Evolutionary conservation across 23 tunicate species (phyloP).

Genomic region (Halocynthia roretzi): DNA sequence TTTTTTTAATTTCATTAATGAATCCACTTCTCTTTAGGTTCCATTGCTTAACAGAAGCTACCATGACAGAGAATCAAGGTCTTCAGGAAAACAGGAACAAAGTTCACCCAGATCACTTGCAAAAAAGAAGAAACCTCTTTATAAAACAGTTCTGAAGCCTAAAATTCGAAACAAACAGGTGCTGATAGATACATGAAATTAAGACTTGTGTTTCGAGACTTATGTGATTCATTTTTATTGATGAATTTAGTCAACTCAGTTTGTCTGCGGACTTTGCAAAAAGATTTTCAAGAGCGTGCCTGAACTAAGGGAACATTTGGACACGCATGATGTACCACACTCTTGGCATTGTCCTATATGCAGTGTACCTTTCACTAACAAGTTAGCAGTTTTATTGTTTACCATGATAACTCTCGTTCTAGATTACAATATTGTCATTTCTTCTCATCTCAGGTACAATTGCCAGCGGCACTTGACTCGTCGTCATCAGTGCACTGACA

Average conservation of each 20-base stretch:
- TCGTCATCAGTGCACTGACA: slow-evolving; percentile 33
- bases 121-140: too few species aligned
- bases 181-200: too few species aligned
- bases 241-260: slow-evolving; percentile 40
- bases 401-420: neutral
- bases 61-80: too few species aligned
- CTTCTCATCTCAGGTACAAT: slow-evolving; percentile 35
- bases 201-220: too few species aligned
- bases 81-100: too few species aligned
- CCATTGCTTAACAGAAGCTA: too few species aligned
- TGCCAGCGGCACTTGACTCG: slow-evolving; percentile 75
- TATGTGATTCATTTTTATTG: neutral
- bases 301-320: slow-evolving; percentile 37
- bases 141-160: too few species aligned
- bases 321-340: slow-evolving; percentile 70
- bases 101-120: too few species aligned
- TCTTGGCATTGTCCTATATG: slow-evolving; percentile 72
- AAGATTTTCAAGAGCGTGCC: slow-evolving; percentile 43
- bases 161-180: too few species aligned
- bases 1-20: neutral
- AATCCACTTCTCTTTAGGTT: too few species aligned
- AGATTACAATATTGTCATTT: neutral
- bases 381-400: slow-evolving; percentile 28
- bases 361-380: slow-evolving; percentile 62
- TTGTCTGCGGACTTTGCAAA: slow-evolving; percentile 72